Evolutionary conservation across 2,113 vertebrate species (phyloP).

Genomic region (Gambusia affinis): DNA sequence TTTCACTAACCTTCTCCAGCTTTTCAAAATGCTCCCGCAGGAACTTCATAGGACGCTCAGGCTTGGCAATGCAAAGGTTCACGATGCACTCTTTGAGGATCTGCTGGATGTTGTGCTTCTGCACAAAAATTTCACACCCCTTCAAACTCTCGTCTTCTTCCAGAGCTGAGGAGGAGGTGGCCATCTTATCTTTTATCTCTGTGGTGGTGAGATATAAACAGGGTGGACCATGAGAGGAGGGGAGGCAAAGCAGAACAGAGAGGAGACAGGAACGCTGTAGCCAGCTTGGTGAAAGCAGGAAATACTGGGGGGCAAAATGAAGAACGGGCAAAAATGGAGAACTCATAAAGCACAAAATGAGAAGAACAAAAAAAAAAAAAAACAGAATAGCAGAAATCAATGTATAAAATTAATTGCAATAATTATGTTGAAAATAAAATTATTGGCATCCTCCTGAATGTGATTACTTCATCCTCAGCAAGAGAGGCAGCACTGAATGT

Average conservation of each 20-base stretch:
- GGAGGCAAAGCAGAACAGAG: slow-evolving; percentile 37
- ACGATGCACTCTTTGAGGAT: slow-evolving; percentile 96
- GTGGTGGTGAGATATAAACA: slow-evolving; percentile 61
- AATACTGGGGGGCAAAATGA: slow-evolving; percentile 3
- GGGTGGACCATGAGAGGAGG: slow-evolving; percentile 64
- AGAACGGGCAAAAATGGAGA: slow-evolving; percentile 10
- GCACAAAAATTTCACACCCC: slow-evolving; percentile 94
- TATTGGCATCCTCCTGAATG: too few relatives aligned
- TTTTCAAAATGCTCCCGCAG: slow-evolving; percentile 96
- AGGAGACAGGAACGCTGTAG: slow-evolving; percentile 6
- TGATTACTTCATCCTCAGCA: too few relatives aligned
- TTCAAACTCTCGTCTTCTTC: slow-evolving; percentile 95
- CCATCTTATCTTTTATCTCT: slow-evolving; percentile 87
- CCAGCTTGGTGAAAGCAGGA: not conserved
- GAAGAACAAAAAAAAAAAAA: not conserved
- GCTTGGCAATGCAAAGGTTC: slow-evolving; percentile 93
- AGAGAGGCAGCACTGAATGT: too few relatives aligned
- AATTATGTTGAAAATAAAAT: too few relatives aligned
- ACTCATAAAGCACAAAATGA: not conserved
- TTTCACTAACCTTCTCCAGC: slow-evolving; percentile 93
- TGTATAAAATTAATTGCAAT: not conserved
- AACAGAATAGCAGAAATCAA: slow-evolving; percentile 7
- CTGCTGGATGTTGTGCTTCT: slow-evolving; percentile 95
- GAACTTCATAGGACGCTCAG: slow-evolving; percentile 95
- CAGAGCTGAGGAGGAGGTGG: slow-evolving; percentile 85